Evolutionary conservation across 2,797 vertebrate species (phyloP), one percentile per base, ranked within the genome.

Genomic region (Anguilla obscura): DNA sequence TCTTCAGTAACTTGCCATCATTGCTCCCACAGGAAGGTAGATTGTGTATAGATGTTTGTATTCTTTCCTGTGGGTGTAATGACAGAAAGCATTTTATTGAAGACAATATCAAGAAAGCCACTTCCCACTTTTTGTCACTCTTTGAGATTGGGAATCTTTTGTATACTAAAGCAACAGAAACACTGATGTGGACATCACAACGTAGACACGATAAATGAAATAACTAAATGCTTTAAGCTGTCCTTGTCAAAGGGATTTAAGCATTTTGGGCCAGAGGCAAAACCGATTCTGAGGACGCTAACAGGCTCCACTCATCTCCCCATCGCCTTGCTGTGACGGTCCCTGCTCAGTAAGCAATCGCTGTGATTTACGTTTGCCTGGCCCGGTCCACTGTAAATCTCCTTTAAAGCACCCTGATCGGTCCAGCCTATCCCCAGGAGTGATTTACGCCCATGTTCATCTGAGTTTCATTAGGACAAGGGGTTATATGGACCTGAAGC

Each of bases 371-470:
- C 56, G 36, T 16, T 3, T 9, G 7, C 58, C 21, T 52, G 50
- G 63, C 54, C 79, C 86, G 30, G 80, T 86, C 69, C 33, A 7
- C 45, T n/a, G 86, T 88, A 91, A 91, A 91, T 90, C 89, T 89
- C 60, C 27, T 33, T 82, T 60, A 14, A 60, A 60, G 85, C 69
- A 30, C 12, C 69, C 79, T 86, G n/a, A 50, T 69, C 66, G 8
- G 24, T 84, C 86, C 56, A 9, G 48, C 56, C 45, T 27, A 58
- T 40, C 86, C 71, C 27, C 9, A 24, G 18, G 27, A 76, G 50
- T 85, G 86, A 90, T 90, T 86, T 90, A 90, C 76, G n/a, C 40
- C 69, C n/a, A 45, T 18, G 48, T 83, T 86, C 74, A 79, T 89
- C 86, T 54, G 24, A 27, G 50, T 87, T 79, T 89, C 82, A 91